Conservation (phyloP, 2,113 vertebrate genomes). For the Chiloscyllium plagiosum region DNA sequence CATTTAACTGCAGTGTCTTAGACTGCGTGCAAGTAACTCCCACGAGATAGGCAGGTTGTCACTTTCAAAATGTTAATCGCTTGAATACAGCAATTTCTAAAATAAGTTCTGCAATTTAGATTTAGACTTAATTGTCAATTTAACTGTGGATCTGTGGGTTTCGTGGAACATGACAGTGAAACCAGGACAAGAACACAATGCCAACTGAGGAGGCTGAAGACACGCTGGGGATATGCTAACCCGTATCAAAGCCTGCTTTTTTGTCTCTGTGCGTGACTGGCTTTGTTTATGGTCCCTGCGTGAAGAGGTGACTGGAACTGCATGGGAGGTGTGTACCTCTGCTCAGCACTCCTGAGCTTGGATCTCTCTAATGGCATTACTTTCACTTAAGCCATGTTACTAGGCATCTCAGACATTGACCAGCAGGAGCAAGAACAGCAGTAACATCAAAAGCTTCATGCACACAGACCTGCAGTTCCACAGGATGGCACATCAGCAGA, state of each 20-base stretch:
- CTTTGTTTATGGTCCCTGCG: not conserved
- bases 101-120: not conserved
- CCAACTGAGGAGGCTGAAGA: not conserved
- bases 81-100: not conserved
- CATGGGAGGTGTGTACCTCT: not conserved
- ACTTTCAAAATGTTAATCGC: not conserved
- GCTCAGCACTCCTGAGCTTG: not conserved
- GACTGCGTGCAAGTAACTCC: not conserved
- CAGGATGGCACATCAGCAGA: not conserved
- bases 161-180: not conserved
- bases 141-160: not conserved
- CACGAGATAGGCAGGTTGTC: not conserved
- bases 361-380: not conserved
- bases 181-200: not conserved
- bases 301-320: not conserved
- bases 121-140: not conserved
- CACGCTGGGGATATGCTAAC: not conserved
- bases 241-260: not conserved
- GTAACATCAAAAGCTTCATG: not conserved
- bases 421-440: not conserved
- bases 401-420: not conserved
- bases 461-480: too few relatives aligned
- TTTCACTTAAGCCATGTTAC: not conserved
- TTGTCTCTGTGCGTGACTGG: not conserved
- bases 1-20: not conserved